These are phyloP conservation scores for Drosophila mayaguana DNA, from an alignment of 2,888 invertebrate genomes.

Conservation along the genomic window DNA sequence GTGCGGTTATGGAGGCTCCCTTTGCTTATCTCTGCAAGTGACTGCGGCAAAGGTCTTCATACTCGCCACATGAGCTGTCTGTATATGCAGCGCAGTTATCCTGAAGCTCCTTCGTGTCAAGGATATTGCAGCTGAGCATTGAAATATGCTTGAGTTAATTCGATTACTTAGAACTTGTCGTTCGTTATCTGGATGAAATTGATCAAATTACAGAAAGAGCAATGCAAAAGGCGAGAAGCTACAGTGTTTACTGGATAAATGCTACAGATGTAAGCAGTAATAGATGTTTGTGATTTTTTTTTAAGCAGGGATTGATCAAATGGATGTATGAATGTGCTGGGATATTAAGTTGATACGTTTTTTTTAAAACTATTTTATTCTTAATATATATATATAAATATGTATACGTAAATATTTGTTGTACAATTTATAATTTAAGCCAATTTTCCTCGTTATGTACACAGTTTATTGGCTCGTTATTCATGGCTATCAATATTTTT, in stretches of 20 bases:
- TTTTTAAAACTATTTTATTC: too few relatives aligned
- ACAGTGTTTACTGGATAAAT: constrained; percentile 9
- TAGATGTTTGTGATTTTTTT: not conserved
- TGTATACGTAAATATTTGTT: too few relatives aligned
- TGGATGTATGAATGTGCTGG: too few relatives aligned
- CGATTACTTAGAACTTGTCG: constrained; percentile 56
- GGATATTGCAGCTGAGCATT: constrained; percentile 59
- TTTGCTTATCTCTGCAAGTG: constrained; percentile 10
- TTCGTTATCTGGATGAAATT: constrained; percentile 47
- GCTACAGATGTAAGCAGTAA: not conserved
- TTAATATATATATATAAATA: too few relatives aligned
- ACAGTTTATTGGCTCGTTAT: not conserved
- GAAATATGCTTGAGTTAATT: constrained; percentile 56
- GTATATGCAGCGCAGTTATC: constrained; percentile 37
- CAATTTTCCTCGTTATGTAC: not conserved
- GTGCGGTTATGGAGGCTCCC: not conserved
- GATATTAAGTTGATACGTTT: too few relatives aligned
- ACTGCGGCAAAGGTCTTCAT: constrained; percentile 57
- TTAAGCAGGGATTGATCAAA: not conserved
- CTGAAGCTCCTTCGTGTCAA: constrained; percentile 61
- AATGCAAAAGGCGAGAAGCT: constrained; percentile 1
- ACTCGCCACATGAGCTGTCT: constrained; percentile 38
- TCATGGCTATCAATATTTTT: constrained; percentile 8
- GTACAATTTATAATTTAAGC: too few relatives aligned
- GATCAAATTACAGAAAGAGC: constrained; percentile 61